phyloP scores from a whole-genome alignment of 2,888 invertebrate species.

The Fabriciana adippe region DNA sequence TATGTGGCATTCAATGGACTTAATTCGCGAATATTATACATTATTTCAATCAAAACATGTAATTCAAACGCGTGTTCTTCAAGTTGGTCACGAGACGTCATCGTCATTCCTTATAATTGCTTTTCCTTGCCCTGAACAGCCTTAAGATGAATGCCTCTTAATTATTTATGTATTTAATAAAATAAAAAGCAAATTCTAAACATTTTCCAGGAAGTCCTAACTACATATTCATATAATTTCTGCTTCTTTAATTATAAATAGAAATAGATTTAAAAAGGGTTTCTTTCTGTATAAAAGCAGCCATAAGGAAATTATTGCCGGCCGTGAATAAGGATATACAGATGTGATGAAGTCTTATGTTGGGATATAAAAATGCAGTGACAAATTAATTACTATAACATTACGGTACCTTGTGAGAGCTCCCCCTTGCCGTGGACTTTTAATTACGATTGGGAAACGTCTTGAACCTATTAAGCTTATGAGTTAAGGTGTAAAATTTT shows the following conservation, averaged over 20 bases:
- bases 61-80: slow-evolving; percentile 50
- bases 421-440: background rate
- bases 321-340: slow-evolving; percentile 28
- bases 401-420: background rate
- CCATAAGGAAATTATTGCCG: slow-evolving; percentile 34
- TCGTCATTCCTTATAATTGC: slow-evolving; percentile 72
- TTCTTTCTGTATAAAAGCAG: slow-evolving; percentile 33
- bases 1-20: slow-evolving; percentile 8
- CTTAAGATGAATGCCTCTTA: slow-evolving; percentile 67
- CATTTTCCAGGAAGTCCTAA: slow-evolving; percentile 40
- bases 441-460: slow-evolving; percentile 15
- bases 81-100: slow-evolving; percentile 60
- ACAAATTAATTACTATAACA: slow-evolving; percentile 21
- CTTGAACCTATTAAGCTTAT: slow-evolving; percentile 18
- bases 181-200: slow-evolving; percentile 46
- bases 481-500: slow-evolving; percentile 12
- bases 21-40: slow-evolving; percentile 21
- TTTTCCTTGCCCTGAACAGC: slow-evolving; percentile 56
- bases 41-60: slow-evolving; percentile 37
- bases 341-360: slow-evolving; percentile 25
- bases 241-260: slow-evolving; percentile 38
- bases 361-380: slow-evolving; percentile 25
- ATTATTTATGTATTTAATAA: slow-evolving; percentile 67
- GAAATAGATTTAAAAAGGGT: slow-evolving; percentile 38
- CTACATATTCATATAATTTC: slow-evolving; percentile 41